Evolutionary conservation across 2,888 invertebrate genomes (phyloP).

Genomic region (Watsonalla cultraria): DNA sequence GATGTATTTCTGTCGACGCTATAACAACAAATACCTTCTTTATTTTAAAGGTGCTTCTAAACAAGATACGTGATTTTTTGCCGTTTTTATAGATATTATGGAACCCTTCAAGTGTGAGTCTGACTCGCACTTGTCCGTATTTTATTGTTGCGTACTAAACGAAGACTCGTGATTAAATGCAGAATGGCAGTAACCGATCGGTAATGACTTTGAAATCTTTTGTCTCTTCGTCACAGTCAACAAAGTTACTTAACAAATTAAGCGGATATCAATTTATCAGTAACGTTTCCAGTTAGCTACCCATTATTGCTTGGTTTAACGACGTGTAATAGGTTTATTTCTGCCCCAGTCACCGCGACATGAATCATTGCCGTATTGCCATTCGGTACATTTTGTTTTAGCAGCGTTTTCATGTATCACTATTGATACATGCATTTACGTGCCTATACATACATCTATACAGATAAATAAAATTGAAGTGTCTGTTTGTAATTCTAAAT

Average conservation of each 20-base stretch:
- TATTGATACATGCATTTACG: not conserved
- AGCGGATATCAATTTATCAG: not conserved
- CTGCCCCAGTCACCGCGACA: constrained; percentile 1
- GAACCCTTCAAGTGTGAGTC: too few species aligned
- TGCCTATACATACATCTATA: too few species aligned
- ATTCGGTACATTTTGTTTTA: constrained; percentile 4
- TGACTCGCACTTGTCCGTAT: too few species aligned
- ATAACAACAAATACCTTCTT: too few species aligned
- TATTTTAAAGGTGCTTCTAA: too few species aligned
- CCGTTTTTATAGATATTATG: too few species aligned
- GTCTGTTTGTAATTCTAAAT: too few species aligned
- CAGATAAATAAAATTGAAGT: too few species aligned
- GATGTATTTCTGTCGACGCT: too few species aligned
- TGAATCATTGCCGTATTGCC: constrained; percentile 11
- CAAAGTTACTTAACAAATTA: not conserved
- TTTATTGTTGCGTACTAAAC: too few species aligned
- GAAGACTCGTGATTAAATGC: not conserved
- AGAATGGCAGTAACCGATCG: not conserved
- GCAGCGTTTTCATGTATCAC: not conserved
- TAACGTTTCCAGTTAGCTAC: constrained; percentile 3
- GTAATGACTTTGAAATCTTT: not conserved
- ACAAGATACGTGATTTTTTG: too few species aligned
- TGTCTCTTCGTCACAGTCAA: not conserved
- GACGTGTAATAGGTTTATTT: constrained; percentile 8
- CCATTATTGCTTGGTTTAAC: constrained; percentile 9